Evolutionary conservation across 1,140 invertebrate genomes (phyloP), one percentile per base, ranked within the genome.

Genomic region (Diorhabda elongata): DNA sequence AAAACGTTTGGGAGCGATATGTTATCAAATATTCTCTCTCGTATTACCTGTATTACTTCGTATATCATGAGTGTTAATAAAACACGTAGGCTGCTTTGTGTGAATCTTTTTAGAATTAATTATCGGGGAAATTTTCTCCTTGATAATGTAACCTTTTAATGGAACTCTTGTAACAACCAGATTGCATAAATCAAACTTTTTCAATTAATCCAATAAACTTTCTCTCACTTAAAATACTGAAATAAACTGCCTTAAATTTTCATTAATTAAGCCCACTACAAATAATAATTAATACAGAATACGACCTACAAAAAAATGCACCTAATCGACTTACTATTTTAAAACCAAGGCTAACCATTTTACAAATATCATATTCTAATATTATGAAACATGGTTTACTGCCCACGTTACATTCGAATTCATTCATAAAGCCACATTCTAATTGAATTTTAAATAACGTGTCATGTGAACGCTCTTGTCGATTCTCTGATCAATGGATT

Each of bases 361-460:
- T 26, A 26, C 26, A 26, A 52, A 6, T 52, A 52, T 52, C 6
- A 8, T 52, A 52, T 52, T 52, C 47, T 52, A 52, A 52, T 52
- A 52, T 52, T 52, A 52, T 52, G 47, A 52, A 52, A 52, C 47
- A 52, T 52, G 47, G 47, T n/a, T 52, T 52, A n/a, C 47, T 52
- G 47, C 47, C 47, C 47, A 52, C 47, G 47, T 52, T 8, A n/a
- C 47, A 6, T 52, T 52, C n/a, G 47, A 52, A 52, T 52, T 52
- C 47, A 52, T 52, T 52, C 47, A 52, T 52, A 52, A 52, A 52
- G 47, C 47, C 47, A 52, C 47, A 52, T 52, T 52, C 47, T 52
- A 52, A 52, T 52, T 52, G 47, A 52, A 52, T 52, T 52, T 52
- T 52, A 52, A 52, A n/a, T 52, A 52, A 52, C 6, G 47, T 52